These are phyloP conservation scores for Ochropleura leucogaster DNA, from an alignment of 2,888 invertebrate genomes.

Conservation along the genomic window DNA sequence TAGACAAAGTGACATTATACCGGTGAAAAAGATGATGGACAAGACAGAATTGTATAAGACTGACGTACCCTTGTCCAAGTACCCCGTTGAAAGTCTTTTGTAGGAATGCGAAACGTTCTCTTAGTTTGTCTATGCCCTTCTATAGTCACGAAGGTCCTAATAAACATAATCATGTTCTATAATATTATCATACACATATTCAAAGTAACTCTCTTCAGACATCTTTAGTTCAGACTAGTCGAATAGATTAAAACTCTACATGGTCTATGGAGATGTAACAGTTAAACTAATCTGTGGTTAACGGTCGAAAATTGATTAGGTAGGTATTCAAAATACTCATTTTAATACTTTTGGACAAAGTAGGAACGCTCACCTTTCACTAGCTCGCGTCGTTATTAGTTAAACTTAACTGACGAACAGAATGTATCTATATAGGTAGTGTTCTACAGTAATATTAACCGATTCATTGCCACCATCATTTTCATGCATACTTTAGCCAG, in stretches of 20 bases:
- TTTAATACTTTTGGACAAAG: conserved; percentile 13
- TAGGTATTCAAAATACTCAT: not conserved
- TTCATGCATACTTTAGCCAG: no score
- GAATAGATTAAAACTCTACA: not conserved
- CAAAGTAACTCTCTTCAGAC: no score
- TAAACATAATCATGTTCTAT: not conserved
- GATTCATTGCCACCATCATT: no score
- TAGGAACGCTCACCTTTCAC: conserved; percentile 34
- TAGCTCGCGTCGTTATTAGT: conserved; percentile 4
- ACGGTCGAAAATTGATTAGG: conserved; percentile 16
- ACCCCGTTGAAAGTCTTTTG: not conserved
- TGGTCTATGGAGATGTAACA: not conserved
- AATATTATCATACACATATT: not conserved
- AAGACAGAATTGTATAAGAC: not conserved
- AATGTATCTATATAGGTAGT: not conserved
- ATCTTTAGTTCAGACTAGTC: not conserved
- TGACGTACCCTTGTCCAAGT: not conserved
- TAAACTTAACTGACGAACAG: not conserved
- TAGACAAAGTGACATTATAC: not conserved
- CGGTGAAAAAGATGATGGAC: not conserved
- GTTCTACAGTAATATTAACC: conserved; percentile 1
- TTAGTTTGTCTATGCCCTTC: not conserved
- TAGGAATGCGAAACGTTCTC: not conserved
- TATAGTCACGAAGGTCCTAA: not conserved
- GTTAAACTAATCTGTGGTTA: conserved; percentile 14